Conservation (phyloP, 2,113 vertebrate genomes). For the Thryonomys swinderianus region DNA sequence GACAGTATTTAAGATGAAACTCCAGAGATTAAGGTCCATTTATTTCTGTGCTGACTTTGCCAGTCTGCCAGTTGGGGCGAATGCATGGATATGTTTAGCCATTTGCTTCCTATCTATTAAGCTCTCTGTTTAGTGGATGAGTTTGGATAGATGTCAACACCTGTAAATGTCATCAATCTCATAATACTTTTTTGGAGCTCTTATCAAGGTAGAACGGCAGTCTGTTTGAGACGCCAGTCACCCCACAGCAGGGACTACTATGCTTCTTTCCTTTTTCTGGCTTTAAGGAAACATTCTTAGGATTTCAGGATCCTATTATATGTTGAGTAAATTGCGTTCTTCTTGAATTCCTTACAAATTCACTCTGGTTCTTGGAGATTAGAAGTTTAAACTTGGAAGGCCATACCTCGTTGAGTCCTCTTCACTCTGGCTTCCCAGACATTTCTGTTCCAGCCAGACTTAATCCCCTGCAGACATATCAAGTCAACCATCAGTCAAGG, state of each 20-base stretch:
- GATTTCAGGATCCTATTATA: constrained; percentile 77
- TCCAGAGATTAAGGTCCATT: constrained; percentile 69
- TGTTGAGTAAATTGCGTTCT: constrained; percentile 76
- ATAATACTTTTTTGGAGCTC: constrained; percentile 43
- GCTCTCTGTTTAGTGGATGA: constrained; percentile 63
- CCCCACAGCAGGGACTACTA: constrained; percentile 47
- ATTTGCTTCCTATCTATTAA: constrained; percentile 69
- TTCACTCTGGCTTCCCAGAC: constrained; percentile 64
- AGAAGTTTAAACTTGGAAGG: constrained; percentile 78
- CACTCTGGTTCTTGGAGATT: constrained; percentile 80
- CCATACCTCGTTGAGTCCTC: constrained; percentile 65
- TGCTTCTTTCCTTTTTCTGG: constrained; percentile 58
- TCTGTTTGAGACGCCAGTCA: constrained; percentile 49
- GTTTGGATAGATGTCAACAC: constrained; percentile 77
- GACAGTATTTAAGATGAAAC: constrained; percentile 60
- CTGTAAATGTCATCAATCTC: constrained; percentile 79
- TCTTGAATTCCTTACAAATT: constrained; percentile 78
- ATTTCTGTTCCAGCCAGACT: constrained; percentile 66
- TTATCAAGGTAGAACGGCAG: constrained; percentile 68
- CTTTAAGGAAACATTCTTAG: constrained; percentile 64
- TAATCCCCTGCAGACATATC: constrained; percentile 78
- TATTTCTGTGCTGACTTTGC: constrained; percentile 68
- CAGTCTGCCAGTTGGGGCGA: constrained; percentile 65
- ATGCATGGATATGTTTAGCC: constrained; percentile 69
- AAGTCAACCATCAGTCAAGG: constrained; percentile 75